Evolutionary conservation across 1,140 invertebrate genomes (phyloP).

Genomic region (Aphidius gifuensis): DNA sequence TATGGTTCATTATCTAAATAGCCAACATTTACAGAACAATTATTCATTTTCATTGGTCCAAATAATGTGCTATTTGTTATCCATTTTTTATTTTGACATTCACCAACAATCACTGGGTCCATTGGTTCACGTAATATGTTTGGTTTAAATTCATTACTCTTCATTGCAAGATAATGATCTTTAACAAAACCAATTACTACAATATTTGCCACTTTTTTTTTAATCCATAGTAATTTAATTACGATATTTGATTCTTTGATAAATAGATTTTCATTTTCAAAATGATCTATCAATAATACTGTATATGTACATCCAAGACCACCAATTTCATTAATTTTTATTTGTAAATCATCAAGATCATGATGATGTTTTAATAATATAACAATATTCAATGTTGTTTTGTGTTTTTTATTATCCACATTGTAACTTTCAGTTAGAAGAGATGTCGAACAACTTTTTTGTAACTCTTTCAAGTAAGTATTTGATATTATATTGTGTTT

Average conservation of each 20-base stretch:
- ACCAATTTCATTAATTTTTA: slow-evolving; percentile 30
- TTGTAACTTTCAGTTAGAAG: slow-evolving; percentile 16
- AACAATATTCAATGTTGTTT: slow-evolving; percentile 23
- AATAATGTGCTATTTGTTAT: slow-evolving; percentile 15
- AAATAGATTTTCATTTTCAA: slow-evolving; percentile 29
- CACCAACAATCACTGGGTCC: slow-evolving; percentile 25
- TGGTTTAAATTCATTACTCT: slow-evolving; percentile 28
- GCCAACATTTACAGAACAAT: slow-evolving; percentile 27
- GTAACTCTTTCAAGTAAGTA: slow-evolving; percentile 19
- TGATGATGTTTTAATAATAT: slow-evolving; percentile 31
- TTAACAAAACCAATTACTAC: slow-evolving; percentile 33
- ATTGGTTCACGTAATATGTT: slow-evolving; percentile 24
- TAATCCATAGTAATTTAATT: slow-evolving; percentile 30
- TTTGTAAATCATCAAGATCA: slow-evolving; percentile 14
- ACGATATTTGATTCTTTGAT: slow-evolving; percentile 22
- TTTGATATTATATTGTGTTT: slow-evolving; percentile 6
- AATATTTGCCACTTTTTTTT: slow-evolving; percentile 27
- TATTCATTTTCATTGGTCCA: slow-evolving; percentile 22
- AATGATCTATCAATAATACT: slow-evolving; percentile 25
- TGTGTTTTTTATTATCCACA: neutral
- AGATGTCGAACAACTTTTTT: slow-evolving; percentile 20
- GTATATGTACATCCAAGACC: slow-evolving; percentile 32
- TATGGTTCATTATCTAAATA: slow-evolving; percentile 38
- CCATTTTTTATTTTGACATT: slow-evolving; percentile 25
- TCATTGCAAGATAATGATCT: slow-evolving; percentile 28